phyloP scores from a whole-genome alignment of 2,888 invertebrate species.

The Timandra comae region DNA sequence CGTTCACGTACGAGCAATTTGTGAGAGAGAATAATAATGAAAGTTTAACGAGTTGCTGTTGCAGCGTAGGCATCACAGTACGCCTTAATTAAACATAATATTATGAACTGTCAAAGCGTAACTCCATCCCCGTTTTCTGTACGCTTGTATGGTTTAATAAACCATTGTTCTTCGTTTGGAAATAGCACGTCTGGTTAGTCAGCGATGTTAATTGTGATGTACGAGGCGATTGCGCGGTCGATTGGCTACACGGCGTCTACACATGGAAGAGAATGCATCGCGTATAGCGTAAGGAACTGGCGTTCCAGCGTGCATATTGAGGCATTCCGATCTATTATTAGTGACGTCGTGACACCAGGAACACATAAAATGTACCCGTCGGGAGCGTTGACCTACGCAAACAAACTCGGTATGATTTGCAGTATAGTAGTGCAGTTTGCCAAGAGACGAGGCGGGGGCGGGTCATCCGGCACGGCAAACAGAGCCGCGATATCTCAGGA shows the following conservation, averaged over 20 bases:
- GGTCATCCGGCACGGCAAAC: conserved; percentile 59
- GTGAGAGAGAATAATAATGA: conserved; percentile 69
- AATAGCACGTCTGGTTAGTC: conserved; percentile 35
- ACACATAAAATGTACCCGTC: conserved; percentile 65
- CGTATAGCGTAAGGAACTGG: conserved; percentile 47
- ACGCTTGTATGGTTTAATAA: conserved; percentile 31
- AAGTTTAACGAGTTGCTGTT: conserved; percentile 68
- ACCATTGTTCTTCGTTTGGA: conserved; percentile 42
- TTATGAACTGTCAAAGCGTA: conserved; percentile 51
- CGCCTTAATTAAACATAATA: conserved; percentile 64
- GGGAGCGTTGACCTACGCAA: conserved; percentile 71
- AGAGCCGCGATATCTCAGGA: conserved; percentile 52
- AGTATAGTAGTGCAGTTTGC: conserved; percentile 69
- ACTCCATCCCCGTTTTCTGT: conserved; percentile 35
- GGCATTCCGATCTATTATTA: conserved; percentile 74
- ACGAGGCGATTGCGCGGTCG: conserved; percentile 35
- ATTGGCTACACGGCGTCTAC: conserved; percentile 32
- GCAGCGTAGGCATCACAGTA: conserved; percentile 38
- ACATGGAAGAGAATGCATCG: conserved; percentile 41
- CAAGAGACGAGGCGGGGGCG: conserved; percentile 63
- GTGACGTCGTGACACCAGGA: conserved; percentile 72
- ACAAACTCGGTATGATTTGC: conserved; percentile 72
- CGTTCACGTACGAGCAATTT: conserved; percentile 73
- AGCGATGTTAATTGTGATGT: conserved; percentile 35
- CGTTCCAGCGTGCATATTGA: conserved; percentile 60